phyloP scores from a whole-genome alignment of 2,888 invertebrate genomes.

The Thumatha senex region DNA sequence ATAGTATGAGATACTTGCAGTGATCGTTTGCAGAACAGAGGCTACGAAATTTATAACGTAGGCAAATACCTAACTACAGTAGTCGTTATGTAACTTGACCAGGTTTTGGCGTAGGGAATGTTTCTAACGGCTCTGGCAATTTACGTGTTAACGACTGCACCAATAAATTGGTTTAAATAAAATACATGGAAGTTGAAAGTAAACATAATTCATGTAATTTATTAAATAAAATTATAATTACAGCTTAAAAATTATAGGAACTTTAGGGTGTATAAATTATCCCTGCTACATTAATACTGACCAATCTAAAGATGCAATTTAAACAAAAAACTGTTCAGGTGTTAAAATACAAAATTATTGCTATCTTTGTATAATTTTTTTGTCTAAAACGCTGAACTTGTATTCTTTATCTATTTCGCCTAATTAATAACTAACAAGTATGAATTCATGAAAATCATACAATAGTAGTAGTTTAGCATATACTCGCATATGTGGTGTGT shows the following conservation, averaged over 20 bases:
- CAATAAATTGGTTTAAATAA: not conserved
- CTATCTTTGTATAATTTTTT: conserved; percentile 2
- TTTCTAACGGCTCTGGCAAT: too few relatives aligned
- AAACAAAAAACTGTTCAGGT: conserved; percentile 24
- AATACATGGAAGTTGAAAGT: not conserved
- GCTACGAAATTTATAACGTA: too few relatives aligned
- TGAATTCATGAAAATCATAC: not conserved
- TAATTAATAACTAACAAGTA: too few relatives aligned
- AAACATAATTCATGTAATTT: not conserved
- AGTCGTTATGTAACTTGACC: too few relatives aligned
- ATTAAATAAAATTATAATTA: conserved; percentile 5
- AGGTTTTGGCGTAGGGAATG: too few relatives aligned
- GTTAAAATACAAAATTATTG: conserved; percentile 2
- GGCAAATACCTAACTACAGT: too few relatives aligned
- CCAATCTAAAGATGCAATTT: conserved; percentile 17
- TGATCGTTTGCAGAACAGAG: too few relatives aligned
- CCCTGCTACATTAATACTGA: conserved; percentile 30
- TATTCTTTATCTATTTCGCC: not conserved
- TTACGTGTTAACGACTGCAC: too few relatives aligned
- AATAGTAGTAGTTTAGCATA: too few relatives aligned
- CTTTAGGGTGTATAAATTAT: conserved; percentile 18
- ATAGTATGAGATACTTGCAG: too few relatives aligned
- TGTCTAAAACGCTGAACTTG: not conserved
- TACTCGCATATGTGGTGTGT: too few relatives aligned
- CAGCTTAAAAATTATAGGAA: conserved; percentile 30